Base-by-base conservation (phyloP, 2,888 invertebrate genomes). In the Penaeus monodon region DNA sequence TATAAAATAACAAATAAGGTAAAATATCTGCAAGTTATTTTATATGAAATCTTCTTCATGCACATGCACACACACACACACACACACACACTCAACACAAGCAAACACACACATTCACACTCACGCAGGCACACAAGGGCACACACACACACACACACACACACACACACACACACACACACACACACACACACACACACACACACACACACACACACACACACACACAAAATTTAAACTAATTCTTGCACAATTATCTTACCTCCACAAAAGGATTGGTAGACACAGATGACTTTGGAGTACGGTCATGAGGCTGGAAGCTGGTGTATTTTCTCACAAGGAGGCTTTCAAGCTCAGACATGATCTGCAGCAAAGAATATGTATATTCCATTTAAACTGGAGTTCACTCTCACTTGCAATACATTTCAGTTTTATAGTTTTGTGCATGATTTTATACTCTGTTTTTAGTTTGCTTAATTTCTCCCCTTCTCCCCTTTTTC, bases 281-380 rank as follows among this genome's bases (percentile, higher is more conserved):
- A 33, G 88, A 77, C 20, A 68, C 77, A 24, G 88, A 85, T 17
- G 81, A 27, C 33, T 79, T 63, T 24, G 68, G 76, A 22, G 84
- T 85, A 4, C 68, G 78, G 33, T 81, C 80, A 86, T 78, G 74
- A 22, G 63, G 68, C 14, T 87, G 87, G 73, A 89, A 89, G 10
- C 83, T 83, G 10, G 84, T 84, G 76, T 89, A 89, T 74, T 89
- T 89, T 66, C 86, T 85, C 12, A 83, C 82, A 12, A 89, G 80
- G 27, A 89, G 76, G 57, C 78, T 86, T 76, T 89, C 89, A 57
- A 89, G 70, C 66, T 89, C 89, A 0, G 84, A 88, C 86, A 89
- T 84, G 0, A 89, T 79, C 85, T 88, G 76, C 8, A 27, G 65
- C 74, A 49, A 8, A 70, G 14, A 77, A 78, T 0, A 74, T 57